These are phyloP conservation scores for Crepidodera aurea DNA, from an alignment of 2,888 invertebrate genomes.

Conservation along the genomic window DNA sequence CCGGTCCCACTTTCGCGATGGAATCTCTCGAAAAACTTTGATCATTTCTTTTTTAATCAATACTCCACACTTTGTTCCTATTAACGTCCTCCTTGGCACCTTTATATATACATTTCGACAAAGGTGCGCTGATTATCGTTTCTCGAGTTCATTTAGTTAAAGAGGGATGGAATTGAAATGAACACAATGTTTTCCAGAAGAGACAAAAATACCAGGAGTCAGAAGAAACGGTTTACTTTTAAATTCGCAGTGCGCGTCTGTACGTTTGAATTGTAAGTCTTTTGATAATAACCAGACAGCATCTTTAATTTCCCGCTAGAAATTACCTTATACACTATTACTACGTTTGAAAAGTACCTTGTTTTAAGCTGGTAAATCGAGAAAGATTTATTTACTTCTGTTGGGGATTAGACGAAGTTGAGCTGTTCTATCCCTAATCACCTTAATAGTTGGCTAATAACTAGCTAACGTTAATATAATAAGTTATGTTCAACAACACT, in stretches of 20 bases:
- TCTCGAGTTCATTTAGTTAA: constrained; percentile 6
- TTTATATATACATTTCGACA: constrained; percentile 5
- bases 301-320: no score
- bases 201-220: not conserved
- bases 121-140: constrained; percentile 13
- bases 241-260: constrained; percentile 6
- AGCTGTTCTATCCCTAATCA: no score
- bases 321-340: no score
- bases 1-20: constrained; percentile 14
- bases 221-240: not conserved
- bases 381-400: no score
- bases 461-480: no score
- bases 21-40: constrained; percentile 22
- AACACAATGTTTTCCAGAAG: not conserved
- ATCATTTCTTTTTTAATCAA: constrained; percentile 30
- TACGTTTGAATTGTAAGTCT: no score
- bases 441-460: no score
- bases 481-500: no score
- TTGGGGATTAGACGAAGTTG: no score
- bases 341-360: no score
- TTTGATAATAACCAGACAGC: no score
- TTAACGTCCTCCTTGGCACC: constrained; percentile 4
- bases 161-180: constrained; percentile 1
- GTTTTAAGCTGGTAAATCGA: no score
- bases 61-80: constrained; percentile 9